phyloP scores from a whole-genome alignment of 2,113 vertebrate species.

The Sardina pilchardus region DNA sequence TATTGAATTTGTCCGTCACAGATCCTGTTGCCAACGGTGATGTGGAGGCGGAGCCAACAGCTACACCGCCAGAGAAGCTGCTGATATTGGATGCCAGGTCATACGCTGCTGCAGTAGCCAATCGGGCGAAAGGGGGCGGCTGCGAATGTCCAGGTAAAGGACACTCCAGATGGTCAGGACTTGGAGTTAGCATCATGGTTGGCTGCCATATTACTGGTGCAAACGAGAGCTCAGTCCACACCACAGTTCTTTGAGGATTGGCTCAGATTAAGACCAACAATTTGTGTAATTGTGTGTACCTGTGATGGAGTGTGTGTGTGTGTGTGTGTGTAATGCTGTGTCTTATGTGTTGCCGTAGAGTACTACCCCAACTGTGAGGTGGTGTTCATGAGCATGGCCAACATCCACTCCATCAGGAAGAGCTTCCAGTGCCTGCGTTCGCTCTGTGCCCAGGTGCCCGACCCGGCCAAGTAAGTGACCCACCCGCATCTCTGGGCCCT shows the following conservation, averaged over 20 bases:
- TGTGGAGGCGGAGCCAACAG: conserved; percentile 82
- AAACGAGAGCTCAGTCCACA: background rate
- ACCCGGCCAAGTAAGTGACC: conserved; percentile 91
- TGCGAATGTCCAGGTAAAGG: conserved; percentile 91
- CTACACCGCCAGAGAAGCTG: conserved; percentile 87
- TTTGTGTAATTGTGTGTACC: too few species aligned
- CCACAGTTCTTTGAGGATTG: background rate
- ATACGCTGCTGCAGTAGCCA: conserved; percentile 94
- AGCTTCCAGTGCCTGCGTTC: conserved; percentile 95
- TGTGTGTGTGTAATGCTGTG: background rate
- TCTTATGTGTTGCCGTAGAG: conserved; percentile 66
- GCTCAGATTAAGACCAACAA: background rate
- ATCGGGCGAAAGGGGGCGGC: conserved; percentile 96
- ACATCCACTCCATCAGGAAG: conserved; percentile 97
- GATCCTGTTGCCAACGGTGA: conserved; percentile 85
- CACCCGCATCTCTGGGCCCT: background rate
- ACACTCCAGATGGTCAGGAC: background rate
- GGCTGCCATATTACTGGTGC: background rate
- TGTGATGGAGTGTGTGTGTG: too few species aligned
- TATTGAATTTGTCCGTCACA: conserved; percentile 50
- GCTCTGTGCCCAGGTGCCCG: conserved; percentile 96
- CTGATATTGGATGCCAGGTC: conserved; percentile 93
- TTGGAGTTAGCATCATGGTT: too few species aligned
- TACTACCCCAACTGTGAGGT: conserved; percentile 99
- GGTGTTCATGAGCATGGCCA: conserved; percentile 99